Evolutionary conservation across 2,797 vertebrate species (phyloP), one percentile per base, ranked within the genome.

Genomic region (Columba guinea): DNA sequence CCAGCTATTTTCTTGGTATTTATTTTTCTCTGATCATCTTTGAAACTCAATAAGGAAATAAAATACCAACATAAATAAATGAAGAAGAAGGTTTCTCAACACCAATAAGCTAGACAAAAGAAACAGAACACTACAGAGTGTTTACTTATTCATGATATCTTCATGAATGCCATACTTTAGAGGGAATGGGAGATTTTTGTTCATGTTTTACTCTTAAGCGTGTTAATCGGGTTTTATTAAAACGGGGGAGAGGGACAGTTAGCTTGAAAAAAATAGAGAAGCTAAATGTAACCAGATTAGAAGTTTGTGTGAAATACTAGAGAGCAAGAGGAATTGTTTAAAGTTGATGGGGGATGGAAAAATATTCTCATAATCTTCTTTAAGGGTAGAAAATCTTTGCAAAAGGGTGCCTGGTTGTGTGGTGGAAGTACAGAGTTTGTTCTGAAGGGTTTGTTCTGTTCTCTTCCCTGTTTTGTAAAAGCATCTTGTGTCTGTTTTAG

Each of bases 61-160:
- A 95, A 97, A 98, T 95, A 98, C 97, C 91, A 39, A 27, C 96
- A 98, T 98, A 96, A 98, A 98, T 98, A 98, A 98, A 98, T 98
- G 94, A 98, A 87, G 93, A 97, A 97, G 94, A 95, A 94, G 93
- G 93, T 75, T 94, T 97, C 98, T 97, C 94, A 96, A 96, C 93
- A 97, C 96, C 95, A 92, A 90, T 94, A 97, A 96, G 95, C 91
- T 95, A 94, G 96, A 98, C 97, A 97, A 97, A 98, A 96, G 98
- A 97, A 98, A 98, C 91, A 91, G 95, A 97, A 98, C 95, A 97
- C 97, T 85, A 73, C 77, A 93, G 89, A 83, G 76, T 95, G 89
- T 96, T 98, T 97, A 98, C 91, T 98, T 98, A 98, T 98, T 98
- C 91, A 98, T 98, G 92, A 86, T 89, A 75, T 97, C 96, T 97